These are phyloP conservation scores for Flexamia atlantica DNA, from an alignment of 2,888 invertebrate species.

Conservation along the genomic window DNA sequence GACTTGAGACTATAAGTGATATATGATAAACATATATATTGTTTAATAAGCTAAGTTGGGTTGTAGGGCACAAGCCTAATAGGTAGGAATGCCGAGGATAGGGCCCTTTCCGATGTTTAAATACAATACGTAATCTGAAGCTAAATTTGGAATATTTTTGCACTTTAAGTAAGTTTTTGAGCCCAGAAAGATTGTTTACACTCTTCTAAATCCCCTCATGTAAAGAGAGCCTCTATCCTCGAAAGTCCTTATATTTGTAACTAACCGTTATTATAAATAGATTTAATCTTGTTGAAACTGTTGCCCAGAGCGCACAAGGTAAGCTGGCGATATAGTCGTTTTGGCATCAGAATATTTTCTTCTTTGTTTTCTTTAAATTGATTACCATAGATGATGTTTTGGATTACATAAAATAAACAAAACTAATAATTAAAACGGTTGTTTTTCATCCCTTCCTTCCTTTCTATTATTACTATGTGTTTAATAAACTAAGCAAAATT, in stretches of 20 bases:
- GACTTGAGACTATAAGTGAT: constrained; percentile 41
- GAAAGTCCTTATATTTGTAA: neutral
- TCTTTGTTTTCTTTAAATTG: neutral
- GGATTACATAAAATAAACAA: neutral
- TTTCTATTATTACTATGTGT: no score
- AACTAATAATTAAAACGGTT: neutral
- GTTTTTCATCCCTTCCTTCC: no score
- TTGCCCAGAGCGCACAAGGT: constrained; percentile 34
- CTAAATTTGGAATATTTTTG: constrained; percentile 21
- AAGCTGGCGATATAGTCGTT: neutral
- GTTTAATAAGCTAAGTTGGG: constrained; percentile 27
- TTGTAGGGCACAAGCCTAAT: constrained; percentile 35
- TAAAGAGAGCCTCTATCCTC: neutral
- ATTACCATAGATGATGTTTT: neutral
- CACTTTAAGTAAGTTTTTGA: constrained; percentile 25
- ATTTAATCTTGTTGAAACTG: constrained; percentile 1
- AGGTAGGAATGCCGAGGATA: constrained; percentile 3
- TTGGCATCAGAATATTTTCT: constrained; percentile 6
- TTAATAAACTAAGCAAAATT: no score
- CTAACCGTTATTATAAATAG: constrained; percentile 36
- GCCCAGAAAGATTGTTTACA: constrained; percentile 1
- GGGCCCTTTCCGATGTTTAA: neutral
- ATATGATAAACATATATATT: constrained; percentile 26
- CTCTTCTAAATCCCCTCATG: neutral
- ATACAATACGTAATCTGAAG: constrained; percentile 8